phyloP scores from a whole-genome alignment of 2,113 vertebrate genomes.

The Platysteira castanea region DNA sequence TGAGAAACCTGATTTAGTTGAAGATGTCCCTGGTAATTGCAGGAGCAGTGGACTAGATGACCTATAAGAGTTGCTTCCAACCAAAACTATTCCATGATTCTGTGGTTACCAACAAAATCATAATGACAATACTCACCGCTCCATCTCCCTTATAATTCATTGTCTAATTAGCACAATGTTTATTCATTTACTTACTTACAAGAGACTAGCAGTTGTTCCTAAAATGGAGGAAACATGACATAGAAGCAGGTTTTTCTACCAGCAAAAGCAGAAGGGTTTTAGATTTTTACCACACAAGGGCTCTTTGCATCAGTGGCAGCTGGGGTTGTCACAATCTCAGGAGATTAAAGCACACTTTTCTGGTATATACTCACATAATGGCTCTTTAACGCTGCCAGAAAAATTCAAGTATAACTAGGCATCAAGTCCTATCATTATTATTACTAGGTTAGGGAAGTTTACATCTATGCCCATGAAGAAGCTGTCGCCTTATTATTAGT shows the following conservation, averaged over 20 bases:
- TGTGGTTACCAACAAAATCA: not conserved
- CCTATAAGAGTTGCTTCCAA: not conserved
- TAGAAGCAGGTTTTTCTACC: not conserved
- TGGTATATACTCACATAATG: not conserved
- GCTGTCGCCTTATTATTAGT: not conserved
- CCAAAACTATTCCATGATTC: not conserved
- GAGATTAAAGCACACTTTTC: not conserved
- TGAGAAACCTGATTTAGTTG: not conserved
- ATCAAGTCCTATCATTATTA: not conserved
- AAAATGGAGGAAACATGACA: not conserved
- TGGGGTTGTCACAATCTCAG: not conserved
- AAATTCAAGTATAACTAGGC: not conserved
- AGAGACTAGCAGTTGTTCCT: not conserved
- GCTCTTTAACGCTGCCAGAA: not conserved
- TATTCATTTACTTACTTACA: not conserved
- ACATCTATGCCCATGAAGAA: not conserved
- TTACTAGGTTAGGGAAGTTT: not conserved
- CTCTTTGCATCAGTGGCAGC: not conserved
- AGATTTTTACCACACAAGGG: not conserved
- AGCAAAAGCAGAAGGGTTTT: not conserved
- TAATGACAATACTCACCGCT: not conserved
- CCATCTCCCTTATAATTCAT: not conserved
- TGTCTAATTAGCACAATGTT: not conserved
- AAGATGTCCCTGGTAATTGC: not conserved
- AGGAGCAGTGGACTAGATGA: not conserved